Evolutionary conservation across 2,797 vertebrate genomes (phyloP), one percentile per base, ranked within the genome.

Genomic region (Argentina silus): DNA sequence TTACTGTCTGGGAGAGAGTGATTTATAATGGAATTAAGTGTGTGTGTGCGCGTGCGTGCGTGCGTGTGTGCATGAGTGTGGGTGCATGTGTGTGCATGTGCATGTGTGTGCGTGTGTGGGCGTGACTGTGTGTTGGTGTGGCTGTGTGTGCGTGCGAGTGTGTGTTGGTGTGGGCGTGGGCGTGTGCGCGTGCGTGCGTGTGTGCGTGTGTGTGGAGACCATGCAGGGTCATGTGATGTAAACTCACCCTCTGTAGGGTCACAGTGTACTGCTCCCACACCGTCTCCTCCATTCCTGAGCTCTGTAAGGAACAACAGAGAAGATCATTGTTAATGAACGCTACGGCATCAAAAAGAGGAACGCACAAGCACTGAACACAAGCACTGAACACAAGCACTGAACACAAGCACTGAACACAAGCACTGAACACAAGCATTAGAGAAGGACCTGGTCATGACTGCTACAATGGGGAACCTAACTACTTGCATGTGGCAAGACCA

Each of bases 181-280:
- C 61, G 11, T 48, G 53, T 3, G 17, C 43, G 42, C 43, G 59
- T 19, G 70, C 65, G 23, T 36, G 27, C 4, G 27, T 36, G 27
- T 36, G 27, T 36, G 27, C 4, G 27, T 36, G 27, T 36, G 27
- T 36, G 27, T 4, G 4, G 27, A 36, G 27, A 36, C 27, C 27
- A n/a, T n/a, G n/a, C n/a, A 36, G 27, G 27, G 27, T 4, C 27
- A 36, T 36, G 27, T 36, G 2, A 23, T 66, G 62, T 17, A 50
- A 68, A 80, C 87, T 92, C 89, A 97, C 97, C 92, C 96, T 93
- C 73, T 98, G 96, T 79, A 98, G 92, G 79, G 95, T 97, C 92
- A 98, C 97, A 27, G 96, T 96, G 87, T 94, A 97, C 92, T 98
- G 96, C 86, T 98, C 96, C 97, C 97, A 98, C 80, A 97, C 94